phyloP scores from a whole-genome alignment of 1,140 invertebrate species.

The Nephila pilipes region DNA sequence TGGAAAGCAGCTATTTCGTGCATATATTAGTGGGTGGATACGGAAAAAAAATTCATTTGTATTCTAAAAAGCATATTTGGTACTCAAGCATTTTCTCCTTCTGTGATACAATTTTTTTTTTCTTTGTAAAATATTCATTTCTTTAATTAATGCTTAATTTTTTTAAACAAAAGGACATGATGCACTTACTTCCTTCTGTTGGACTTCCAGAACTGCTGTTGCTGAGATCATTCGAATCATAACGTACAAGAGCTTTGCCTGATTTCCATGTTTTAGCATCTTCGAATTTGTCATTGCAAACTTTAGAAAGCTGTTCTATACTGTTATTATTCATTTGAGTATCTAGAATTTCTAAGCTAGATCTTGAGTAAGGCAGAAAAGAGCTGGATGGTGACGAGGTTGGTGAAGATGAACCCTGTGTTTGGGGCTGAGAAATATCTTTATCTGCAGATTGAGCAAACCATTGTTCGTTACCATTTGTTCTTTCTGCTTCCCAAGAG shows the following conservation, averaged over 20 bases:
- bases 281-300: not conserved
- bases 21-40: no score
- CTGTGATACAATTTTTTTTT: no score
- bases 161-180: not conserved
- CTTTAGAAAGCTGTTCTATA: not conserved
- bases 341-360: not conserved
- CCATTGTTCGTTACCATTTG: not conserved
- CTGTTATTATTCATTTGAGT: not conserved
- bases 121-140: no score
- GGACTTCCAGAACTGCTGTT: slow-evolving; percentile 48
- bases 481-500: not conserved
- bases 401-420: not conserved
- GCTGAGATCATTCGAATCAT: slow-evolving; percentile 1
- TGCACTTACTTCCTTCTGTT: slow-evolving; percentile 8
- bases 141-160: no score
- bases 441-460: not conserved
- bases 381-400: not conserved
- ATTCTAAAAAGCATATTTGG: no score
- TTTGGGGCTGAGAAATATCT: not conserved
- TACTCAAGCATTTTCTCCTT: no score
- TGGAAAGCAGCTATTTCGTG: no score
- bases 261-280: not conserved
- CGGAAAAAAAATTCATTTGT: no score
- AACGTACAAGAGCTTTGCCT: not conserved
- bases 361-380: not conserved